These are phyloP conservation scores for Syngnathus scovelli DNA, from an alignment of 2,113 vertebrate genomes.

Conservation along the genomic window DNA sequence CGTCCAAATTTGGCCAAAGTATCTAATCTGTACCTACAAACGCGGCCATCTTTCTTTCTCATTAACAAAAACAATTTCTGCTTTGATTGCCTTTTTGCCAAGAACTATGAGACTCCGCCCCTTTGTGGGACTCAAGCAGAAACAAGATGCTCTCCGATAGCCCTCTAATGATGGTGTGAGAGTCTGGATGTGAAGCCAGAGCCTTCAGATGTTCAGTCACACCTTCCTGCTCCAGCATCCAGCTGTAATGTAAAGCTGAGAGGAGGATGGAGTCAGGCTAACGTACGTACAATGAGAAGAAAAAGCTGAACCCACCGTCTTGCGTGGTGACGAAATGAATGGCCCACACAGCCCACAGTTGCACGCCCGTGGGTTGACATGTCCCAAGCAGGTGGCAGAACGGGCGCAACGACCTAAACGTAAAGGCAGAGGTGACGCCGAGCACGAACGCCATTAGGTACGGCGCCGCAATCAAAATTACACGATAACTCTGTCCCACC, in stretches of 20 bases:
- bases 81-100: slow-evolving; percentile 6
- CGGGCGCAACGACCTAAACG: slow-evolving; percentile 81
- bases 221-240: slow-evolving; percentile 84
- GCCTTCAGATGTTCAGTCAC: slow-evolving; percentile 79
- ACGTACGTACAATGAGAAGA: too few relatives aligned
- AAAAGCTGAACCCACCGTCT: slow-evolving; percentile 74
- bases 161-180: slow-evolving; percentile 77
- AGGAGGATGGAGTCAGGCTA: background rate
- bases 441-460: background rate
- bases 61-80: background rate
- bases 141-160: slow-evolving; percentile 78
- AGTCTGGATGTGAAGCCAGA: slow-evolving; percentile 78
- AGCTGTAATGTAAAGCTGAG: slow-evolving; percentile 81
- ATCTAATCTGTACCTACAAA: background rate
- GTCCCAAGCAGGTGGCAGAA: slow-evolving; percentile 85
- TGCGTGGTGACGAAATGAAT: slow-evolving; percentile 90
- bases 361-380: slow-evolving; percentile 83
- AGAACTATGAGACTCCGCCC: slow-evolving; percentile 7
- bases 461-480: background rate
- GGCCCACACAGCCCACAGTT: slow-evolving; percentile 94
- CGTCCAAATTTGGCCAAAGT: background rate
- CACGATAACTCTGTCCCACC: slow-evolving; percentile 58
- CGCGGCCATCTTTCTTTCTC: background rate
- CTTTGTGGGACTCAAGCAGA: slow-evolving; percentile 71
- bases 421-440: background rate